A percentile compares a stretch with the other conserved stretches of the same genome.
phyloP scores from a whole-genome alignment of 1,140 invertebrate genomes.

The Teleogryllus occipitalis region DNA sequence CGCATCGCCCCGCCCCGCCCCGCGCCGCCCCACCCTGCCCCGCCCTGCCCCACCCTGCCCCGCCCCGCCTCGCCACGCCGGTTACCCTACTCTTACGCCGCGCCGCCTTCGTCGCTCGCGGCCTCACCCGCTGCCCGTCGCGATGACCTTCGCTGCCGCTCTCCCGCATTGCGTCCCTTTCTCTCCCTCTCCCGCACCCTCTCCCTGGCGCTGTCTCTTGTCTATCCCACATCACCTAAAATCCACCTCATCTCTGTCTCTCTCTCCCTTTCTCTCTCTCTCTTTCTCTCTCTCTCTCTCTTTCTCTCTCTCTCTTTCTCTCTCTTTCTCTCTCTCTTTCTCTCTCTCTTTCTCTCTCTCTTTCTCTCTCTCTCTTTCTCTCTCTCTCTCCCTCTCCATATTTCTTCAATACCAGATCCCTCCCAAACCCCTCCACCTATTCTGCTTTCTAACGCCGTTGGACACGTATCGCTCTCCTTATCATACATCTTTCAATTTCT shows the following conservation, averaged over 20 bases:
- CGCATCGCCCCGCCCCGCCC: too few species aligned
- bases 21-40: too few species aligned
- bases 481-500: neutral
- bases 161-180: too few species aligned
- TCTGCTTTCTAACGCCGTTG: neutral
- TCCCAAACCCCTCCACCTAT: neutral
- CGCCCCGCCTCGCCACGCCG: too few species aligned
- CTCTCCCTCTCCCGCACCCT: neutral
- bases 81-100: too few species aligned
- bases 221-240: neutral
- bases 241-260: neutral
- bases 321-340: neutral
- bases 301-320: neutral
- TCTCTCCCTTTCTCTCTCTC: neutral
- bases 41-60: too few species aligned
- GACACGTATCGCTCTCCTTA: neutral
- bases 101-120: too few species aligned
- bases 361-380: neutral
- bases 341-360: neutral
- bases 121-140: too few species aligned
- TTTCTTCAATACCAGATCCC: neutral
- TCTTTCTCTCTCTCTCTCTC: neutral
- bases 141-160: too few species aligned
- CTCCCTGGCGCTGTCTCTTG: neutral
- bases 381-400: neutral